Evolutionary conservation across 2,797 vertebrate genomes (phyloP).

Genomic region (Aphelocoma californica): DNA sequence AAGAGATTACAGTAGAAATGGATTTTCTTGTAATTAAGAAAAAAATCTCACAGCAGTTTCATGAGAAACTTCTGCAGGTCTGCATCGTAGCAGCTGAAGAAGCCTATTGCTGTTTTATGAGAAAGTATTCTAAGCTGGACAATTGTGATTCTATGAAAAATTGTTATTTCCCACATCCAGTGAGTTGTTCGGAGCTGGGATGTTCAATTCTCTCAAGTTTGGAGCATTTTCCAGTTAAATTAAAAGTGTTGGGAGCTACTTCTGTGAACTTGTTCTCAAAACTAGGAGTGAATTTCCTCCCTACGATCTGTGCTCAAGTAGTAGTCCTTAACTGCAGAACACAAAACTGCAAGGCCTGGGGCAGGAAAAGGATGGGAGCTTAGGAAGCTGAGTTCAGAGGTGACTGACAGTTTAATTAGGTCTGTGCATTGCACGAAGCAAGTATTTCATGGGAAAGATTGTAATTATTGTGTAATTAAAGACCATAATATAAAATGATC

Average conservation of each 20-base stretch:
- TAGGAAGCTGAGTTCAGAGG: neutral
- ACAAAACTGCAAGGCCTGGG: neutral
- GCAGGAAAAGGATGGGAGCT: neutral
- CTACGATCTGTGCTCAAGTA: neutral
- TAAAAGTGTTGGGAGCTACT: neutral
- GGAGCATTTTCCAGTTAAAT: neutral
- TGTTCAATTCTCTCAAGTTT: neutral
- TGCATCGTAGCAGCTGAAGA: neutral
- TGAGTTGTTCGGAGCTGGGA: neutral
- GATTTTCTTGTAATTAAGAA: neutral
- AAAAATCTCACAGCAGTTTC: neutral
- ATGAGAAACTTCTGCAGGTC: neutral
- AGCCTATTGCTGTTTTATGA: neutral
- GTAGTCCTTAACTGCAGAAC: neutral
- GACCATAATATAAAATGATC: neutral
- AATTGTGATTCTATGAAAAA: neutral
- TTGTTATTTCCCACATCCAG: neutral
- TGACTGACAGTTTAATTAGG: neutral
- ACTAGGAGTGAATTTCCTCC: neutral
- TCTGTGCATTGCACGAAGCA: neutral
- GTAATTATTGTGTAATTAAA: neutral
- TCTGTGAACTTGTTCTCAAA: neutral
- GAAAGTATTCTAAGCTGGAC: neutral
- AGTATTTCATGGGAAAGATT: neutral
- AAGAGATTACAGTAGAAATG: neutral